phyloP scores from a whole-genome alignment of 2,888 invertebrate genomes.

The Drosophila austrosaltans region DNA sequence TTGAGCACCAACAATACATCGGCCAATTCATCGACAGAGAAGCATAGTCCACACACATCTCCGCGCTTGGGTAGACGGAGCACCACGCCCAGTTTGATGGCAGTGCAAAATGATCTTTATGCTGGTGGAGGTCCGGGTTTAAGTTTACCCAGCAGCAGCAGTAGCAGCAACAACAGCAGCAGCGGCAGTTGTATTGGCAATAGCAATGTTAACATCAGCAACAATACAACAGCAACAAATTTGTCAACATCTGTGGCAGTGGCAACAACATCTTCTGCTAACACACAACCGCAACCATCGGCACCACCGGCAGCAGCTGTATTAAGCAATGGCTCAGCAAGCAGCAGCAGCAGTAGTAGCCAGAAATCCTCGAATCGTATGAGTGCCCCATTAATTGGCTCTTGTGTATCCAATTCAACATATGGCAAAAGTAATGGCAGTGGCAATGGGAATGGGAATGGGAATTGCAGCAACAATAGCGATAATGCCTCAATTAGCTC shows the following conservation, averaged over 20 bases:
- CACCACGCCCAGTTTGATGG: slow-evolving; percentile 82
- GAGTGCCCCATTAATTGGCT: slow-evolving; percentile 82
- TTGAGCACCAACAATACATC: slow-evolving; percentile 80
- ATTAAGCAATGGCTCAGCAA: slow-evolving; percentile 56
- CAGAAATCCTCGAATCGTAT: slow-evolving; percentile 82
- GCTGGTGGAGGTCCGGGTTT: slow-evolving; percentile 74
- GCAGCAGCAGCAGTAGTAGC: slow-evolving; percentile 41
- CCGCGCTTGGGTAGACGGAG: slow-evolving; percentile 85
- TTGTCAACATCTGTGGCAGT: slow-evolving; percentile 18
- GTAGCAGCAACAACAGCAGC: slow-evolving; percentile 40
- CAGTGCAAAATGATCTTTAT: slow-evolving; percentile 83
- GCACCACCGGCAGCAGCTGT: slow-evolving; percentile 79
- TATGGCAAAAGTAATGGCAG: slow-evolving; percentile 67
- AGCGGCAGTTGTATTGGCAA: slow-evolving; percentile 26
- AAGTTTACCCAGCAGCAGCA: slow-evolving; percentile 69
- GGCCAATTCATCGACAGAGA: slow-evolving; percentile 69
- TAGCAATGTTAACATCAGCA: slow-evolving; percentile 28
- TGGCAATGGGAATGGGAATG: slow-evolving; percentile 67
- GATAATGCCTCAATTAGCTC: slow-evolving; percentile 77
- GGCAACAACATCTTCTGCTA: slow-evolving; percentile 36
- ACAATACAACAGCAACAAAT: slow-evolving; percentile 49
- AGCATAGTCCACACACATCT: slow-evolving; percentile 86
- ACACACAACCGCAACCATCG: slow-evolving; percentile 70
- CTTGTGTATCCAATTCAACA: slow-evolving; percentile 64
- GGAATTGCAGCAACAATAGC: slow-evolving; percentile 61